phyloP scores from a whole-genome alignment of 2,888 invertebrate species.

The Bruchidius siliquastri region DNA sequence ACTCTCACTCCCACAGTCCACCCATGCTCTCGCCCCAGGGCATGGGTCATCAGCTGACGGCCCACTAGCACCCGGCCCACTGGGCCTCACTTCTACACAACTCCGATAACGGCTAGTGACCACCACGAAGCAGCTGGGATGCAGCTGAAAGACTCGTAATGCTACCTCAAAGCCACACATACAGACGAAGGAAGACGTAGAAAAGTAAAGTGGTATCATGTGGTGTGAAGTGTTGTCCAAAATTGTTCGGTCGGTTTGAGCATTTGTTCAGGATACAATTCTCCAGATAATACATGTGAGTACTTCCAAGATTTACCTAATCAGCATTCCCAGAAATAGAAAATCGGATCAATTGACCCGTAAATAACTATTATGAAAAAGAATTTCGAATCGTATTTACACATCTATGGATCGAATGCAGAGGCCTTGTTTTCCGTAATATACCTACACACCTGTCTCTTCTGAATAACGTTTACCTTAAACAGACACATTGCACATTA shows the following conservation, averaged over 20 bases:
- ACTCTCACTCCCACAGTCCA: constrained; percentile 73
- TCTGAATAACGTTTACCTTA: too few relatives aligned
- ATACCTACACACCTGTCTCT: too few relatives aligned
- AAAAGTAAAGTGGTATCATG: neutral
- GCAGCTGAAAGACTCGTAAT: constrained; percentile 15
- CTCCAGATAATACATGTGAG: neutral
- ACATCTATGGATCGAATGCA: neutral
- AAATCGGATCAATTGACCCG: constrained; percentile 1
- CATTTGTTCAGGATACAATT: neutral
- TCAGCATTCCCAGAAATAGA: neutral
- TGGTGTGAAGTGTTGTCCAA: neutral
- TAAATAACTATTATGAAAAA: too few relatives aligned
- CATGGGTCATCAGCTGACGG: constrained; percentile 73
- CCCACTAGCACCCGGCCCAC: constrained; percentile 82
- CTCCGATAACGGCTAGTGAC: constrained; percentile 48
- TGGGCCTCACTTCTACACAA: constrained; percentile 60
- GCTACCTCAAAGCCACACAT: constrained; percentile 37
- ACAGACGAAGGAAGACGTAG: constrained; percentile 6
- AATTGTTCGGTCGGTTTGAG: neutral
- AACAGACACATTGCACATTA: too few relatives aligned
- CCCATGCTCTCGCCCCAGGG: constrained; percentile 79
- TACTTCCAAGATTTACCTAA: neutral
- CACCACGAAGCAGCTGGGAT: constrained; percentile 2
- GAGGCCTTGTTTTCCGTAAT: too few relatives aligned
- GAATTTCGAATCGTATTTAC: too few relatives aligned